A percentile compares a stretch with the other conserved stretches of the same genome.
Evolutionary conservation across 2,113 vertebrate species (phyloP).

Genomic region (Cochlearius cochlearius): DNA sequence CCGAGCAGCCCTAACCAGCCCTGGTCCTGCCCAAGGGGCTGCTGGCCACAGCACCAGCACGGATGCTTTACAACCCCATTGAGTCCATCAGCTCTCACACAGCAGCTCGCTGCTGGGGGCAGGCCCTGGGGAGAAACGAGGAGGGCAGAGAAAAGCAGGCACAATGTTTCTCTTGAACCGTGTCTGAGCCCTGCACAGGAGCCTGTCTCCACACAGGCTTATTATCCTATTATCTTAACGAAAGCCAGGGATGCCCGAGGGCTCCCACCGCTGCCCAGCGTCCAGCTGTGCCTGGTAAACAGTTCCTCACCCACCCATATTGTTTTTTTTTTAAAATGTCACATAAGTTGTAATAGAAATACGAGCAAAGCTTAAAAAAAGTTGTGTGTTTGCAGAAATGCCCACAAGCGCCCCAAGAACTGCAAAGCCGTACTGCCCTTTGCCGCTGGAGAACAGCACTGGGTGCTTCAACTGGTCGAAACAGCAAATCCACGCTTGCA

Average conservation of each 20-base stretch:
- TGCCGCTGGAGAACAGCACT: background rate
- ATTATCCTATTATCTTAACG: background rate
- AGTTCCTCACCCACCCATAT: background rate
- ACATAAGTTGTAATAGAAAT: background rate
- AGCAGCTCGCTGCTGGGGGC: background rate
- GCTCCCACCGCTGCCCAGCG: background rate
- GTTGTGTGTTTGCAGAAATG: background rate
- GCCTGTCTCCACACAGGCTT: background rate
- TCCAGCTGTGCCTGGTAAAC: background rate
- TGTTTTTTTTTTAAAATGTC: background rate
- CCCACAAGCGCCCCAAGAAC: background rate
- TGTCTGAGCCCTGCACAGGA: background rate
- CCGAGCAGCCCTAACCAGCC: background rate
- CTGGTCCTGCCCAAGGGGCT: background rate
- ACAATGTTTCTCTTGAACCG: accelerated
- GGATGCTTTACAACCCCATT: accelerated
- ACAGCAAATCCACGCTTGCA: background rate
- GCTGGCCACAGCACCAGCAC: background rate
- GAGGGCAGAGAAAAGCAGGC: background rate
- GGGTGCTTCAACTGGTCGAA: background rate
- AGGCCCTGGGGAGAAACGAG: background rate
- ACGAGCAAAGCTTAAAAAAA: background rate
- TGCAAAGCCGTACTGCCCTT: background rate
- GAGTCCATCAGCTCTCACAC: background rate
- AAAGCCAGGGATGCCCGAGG: background rate